Percentiles rank a stretch among this genome's conserved stretches.
Conservation (phyloP, 1,140 invertebrate genomes). For the Papilio polytes region DNA sequence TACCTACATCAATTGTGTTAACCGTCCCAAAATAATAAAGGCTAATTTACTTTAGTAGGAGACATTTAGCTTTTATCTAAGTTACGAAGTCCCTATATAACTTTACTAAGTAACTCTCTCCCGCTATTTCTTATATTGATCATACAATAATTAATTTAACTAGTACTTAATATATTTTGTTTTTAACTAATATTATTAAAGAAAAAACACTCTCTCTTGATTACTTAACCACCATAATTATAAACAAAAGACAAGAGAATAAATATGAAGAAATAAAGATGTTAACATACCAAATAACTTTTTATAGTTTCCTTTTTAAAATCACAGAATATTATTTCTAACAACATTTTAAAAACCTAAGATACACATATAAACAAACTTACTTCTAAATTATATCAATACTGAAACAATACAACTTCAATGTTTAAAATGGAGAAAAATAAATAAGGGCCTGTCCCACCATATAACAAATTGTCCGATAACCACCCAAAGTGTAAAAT, state of each 20-base stretch:
- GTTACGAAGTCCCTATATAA: no score
- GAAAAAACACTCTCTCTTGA: neutral
- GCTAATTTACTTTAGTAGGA: neutral
- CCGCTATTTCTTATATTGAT: neutral
- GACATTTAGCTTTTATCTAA: neutral
- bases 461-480: no score
- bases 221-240: neutral
- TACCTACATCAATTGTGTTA: neutral
- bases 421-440: neutral
- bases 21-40: neutral
- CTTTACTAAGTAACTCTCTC: neutral
- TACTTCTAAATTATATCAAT: neutral
- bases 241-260: neutral
- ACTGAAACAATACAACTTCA: slow-evolving; percentile 8
- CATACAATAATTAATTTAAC: neutral
- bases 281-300: neutral
- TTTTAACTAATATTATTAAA: neutral
- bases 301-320: neutral
- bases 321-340: neutral
- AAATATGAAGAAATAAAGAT: neutral
- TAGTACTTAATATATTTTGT: neutral
- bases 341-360: neutral
- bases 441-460: neutral
- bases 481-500: no score
- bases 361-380: neutral